phyloP scores from a whole-genome alignment of 1,140 invertebrate genomes.

The Drosophila guanche region DNA sequence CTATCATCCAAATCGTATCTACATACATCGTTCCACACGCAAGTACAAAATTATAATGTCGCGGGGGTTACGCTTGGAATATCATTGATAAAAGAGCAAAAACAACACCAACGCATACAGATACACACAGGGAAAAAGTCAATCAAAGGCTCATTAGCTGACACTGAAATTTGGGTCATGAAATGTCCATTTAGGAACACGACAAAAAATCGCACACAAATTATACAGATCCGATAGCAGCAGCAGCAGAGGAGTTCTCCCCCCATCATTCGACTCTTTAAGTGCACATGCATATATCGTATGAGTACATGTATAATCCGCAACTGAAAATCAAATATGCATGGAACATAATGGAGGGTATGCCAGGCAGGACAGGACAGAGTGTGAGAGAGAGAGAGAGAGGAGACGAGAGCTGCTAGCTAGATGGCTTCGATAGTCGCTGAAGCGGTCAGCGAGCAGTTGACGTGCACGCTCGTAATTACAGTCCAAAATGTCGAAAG shows the following conservation, averaged over 20 bases:
- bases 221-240: conserved; percentile 49
- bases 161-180: conserved; percentile 63
- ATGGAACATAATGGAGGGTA: conserved; percentile 15
- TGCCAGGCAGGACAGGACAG: neutral
- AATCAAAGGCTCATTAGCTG: conserved; percentile 58
- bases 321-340: conserved; percentile 63
- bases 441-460: conserved; percentile 58
- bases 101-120: neutral
- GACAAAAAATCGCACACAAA: conserved; percentile 51
- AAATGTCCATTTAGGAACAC: conserved; percentile 54
- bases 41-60: conserved; percentile 45
- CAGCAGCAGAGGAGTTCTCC: neutral
- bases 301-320: conserved; percentile 38
- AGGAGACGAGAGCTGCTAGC: conserved; percentile 1
- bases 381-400: neutral
- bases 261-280: conserved; percentile 29
- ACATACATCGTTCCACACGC: conserved; percentile 32
- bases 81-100: conserved; percentile 31
- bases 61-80: conserved; percentile 20
- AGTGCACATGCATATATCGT: conserved; percentile 37
- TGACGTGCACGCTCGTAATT: conserved; percentile 76
- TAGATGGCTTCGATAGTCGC: conserved; percentile 58
- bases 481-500: conserved; percentile 65
- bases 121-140: neutral
- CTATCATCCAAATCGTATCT: conserved; percentile 9